Evolutionary conservation across 2,888 invertebrate genomes (phyloP), one percentile per base, ranked within the genome.

Genomic region (Hedya salicella): DNA sequence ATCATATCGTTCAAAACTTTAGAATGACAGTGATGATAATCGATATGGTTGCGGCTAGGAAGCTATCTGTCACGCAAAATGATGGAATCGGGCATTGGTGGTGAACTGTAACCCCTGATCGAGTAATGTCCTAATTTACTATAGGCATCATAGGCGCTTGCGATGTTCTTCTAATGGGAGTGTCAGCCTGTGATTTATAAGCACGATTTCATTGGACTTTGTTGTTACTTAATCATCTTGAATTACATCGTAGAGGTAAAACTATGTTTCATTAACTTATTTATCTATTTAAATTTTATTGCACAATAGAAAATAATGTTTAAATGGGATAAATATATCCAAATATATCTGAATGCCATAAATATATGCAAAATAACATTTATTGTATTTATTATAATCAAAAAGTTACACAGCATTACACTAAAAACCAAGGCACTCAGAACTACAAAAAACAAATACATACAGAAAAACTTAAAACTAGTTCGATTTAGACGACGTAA

Each of bases 11-110:
- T 5, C 1, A 14, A 11, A 9, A 2, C 1, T 11, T 42, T 21
- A 48, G 9, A 30, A 30, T n/a, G 14, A 19, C n/a, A 4, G 17
- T 32, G 9, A 32, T 5, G 42, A 59, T 17, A 53, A 60, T 62
- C 50, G 32, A 21, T 44, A 62, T 36, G 42, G 30, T 65, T 67
- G 70, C 14, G 32, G 30, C 49, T 49, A 42, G 64, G 30, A 68
- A 70, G 70, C 75, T 72, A 73, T 74, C 72, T 72, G 75, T 75
- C 74, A 73, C 64, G 64, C 54, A 32, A 68, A 70, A 70, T 75
- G 76, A 75, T 73, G 72, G 73, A 74, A 76, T 74, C 70, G 69
- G 67, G 59, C 63, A 63, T 67, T 74, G 73, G 72, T 73, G 73
- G 71, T 72, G 73, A 73, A 67, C 70, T 52, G 54, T 19, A 56